phyloP scores from a whole-genome alignment of 2,113 vertebrate genomes.

The Gobius niger region DNA sequence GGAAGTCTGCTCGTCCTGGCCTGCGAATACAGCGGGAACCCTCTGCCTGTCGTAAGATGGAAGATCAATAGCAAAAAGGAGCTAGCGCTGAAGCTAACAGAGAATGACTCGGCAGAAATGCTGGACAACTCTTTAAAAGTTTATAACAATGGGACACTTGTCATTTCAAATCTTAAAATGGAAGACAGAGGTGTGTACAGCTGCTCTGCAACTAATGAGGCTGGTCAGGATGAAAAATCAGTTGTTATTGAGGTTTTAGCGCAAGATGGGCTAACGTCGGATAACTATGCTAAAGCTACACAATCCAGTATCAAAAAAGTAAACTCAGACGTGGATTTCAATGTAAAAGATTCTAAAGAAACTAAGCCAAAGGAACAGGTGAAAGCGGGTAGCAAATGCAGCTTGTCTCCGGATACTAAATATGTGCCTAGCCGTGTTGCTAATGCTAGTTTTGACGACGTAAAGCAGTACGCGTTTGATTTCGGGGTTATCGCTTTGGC shows the following conservation, averaged over 20 bases:
- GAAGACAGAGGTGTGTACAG: conserved; percentile 88
- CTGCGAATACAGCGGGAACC: conserved; percentile 82
- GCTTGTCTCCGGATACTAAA: conserved; percentile 69
- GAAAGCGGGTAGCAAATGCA: conserved; percentile 76
- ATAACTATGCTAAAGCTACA: not conserved
- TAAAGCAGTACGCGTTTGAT: conserved; percentile 88
- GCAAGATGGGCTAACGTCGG: not conserved
- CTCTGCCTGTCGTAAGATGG: conserved; percentile 84
- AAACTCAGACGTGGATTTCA: not conserved
- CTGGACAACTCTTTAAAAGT: conserved; percentile 71
- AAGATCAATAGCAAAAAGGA: conserved; percentile 78
- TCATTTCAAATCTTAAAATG: conserved; percentile 81
- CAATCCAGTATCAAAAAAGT: conserved; percentile 9
- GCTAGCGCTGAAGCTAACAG: conserved; percentile 58
- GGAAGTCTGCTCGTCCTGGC: conserved; percentile 79
- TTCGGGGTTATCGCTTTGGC: conserved; percentile 91
- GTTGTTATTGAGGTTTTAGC: conserved; percentile 78
- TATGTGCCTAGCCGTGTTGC: conserved; percentile 87
- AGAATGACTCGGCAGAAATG: conserved; percentile 39
- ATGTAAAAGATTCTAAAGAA: conserved; percentile 15
- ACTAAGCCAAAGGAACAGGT: not conserved
- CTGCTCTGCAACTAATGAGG: conserved; percentile 85
- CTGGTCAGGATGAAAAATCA: conserved; percentile 80
- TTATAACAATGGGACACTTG: conserved; percentile 86
- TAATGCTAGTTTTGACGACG: conserved; percentile 82